Conservation (phyloP, 1,140 invertebrate species). For the Eupristina koningsbergeri region DNA sequence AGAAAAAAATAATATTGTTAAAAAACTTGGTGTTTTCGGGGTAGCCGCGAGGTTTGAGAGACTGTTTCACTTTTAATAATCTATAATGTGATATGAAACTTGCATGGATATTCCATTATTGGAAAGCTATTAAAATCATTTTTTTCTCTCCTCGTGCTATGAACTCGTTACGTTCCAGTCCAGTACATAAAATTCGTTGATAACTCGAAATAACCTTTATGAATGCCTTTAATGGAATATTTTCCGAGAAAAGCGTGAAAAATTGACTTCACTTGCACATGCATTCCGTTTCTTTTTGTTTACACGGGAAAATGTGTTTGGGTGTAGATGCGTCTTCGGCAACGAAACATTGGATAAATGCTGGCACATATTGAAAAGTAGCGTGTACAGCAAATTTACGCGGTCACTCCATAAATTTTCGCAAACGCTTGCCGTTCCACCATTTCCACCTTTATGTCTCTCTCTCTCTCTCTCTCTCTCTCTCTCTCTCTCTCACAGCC, state of each 20-base stretch:
- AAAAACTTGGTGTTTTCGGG: not conserved
- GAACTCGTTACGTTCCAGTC: not conserved
- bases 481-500: not conserved
- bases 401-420: constrained; percentile 20
- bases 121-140: constrained; percentile 34
- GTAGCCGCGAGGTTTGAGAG: not conserved
- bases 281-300: not conserved
- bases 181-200: constrained; percentile 23
- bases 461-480: not conserved
- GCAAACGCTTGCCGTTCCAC: not conserved
- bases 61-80: constrained; percentile 3
- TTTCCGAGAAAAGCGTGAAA: not conserved
- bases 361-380: not conserved
- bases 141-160: not conserved
- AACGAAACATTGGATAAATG: not conserved
- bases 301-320: not conserved
- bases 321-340: not conserved
- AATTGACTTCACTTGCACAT: not conserved
- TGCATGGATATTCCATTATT: constrained; percentile 18
- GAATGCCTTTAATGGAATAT: constrained; percentile 20
- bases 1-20: not conserved
- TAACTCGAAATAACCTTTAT: constrained; percentile 23
- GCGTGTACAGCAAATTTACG: not conserved
- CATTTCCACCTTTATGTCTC: not conserved
- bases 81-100: not conserved